These are phyloP conservation scores for Addax nasomaculatus DNA, from an alignment of 2,113 vertebrate species.

Conservation along the genomic window DNA sequence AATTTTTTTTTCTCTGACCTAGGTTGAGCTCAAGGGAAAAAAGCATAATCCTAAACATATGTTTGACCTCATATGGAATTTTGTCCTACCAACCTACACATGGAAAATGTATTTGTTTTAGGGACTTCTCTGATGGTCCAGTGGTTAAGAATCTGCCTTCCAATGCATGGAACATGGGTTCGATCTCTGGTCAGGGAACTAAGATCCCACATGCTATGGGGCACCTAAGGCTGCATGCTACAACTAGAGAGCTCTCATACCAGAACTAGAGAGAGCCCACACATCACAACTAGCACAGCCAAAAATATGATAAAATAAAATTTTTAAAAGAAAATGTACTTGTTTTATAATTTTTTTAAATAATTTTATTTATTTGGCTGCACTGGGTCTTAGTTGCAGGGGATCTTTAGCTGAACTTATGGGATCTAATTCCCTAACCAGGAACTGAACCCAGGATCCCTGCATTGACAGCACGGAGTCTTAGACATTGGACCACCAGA, in stretches of 20 bases:
- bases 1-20: background rate
- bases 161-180: background rate
- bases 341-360: background rate
- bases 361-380: background rate
- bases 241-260: background rate
- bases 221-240: background rate
- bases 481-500: background rate
- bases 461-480: background rate
- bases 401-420: background rate
- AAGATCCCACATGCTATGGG: background rate
- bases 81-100: slow-evolving; percentile 1
- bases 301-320: background rate
- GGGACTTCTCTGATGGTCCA: background rate
- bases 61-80: background rate
- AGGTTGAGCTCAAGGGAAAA: slow-evolving; percentile 14
- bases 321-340: background rate
- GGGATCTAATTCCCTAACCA: background rate
- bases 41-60: slow-evolving; percentile 23
- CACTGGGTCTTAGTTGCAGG: background rate
- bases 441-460: background rate
- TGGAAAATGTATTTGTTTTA: slow-evolving; percentile 9
- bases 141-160: background rate
- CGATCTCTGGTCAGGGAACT: background rate
- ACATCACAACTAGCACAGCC: background rate
- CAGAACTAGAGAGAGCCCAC: background rate